A percentile compares a stretch with the other conserved stretches of the same genome.
These are phyloP conservation scores for Nemapogon koenigi DNA, from an alignment of 2,888 invertebrate species.

Conservation along the genomic window DNA sequence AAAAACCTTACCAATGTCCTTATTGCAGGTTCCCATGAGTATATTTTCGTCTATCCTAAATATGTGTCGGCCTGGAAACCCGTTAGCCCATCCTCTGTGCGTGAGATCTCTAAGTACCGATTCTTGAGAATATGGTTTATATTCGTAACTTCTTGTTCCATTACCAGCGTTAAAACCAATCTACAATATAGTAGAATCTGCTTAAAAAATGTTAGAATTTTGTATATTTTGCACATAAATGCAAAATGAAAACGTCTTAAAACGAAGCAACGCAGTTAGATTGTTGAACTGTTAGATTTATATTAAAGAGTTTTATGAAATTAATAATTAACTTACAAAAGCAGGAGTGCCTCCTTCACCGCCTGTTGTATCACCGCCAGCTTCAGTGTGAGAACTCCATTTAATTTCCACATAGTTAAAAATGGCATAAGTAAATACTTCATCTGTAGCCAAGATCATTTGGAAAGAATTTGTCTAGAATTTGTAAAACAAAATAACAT, in stretches of 20 bases:
- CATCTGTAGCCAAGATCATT: slow-evolving; percentile 90
- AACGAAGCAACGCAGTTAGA: no score
- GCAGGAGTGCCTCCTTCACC: slow-evolving; percentile 90
- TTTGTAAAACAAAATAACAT: no score
- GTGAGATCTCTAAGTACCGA: slow-evolving; percentile 84
- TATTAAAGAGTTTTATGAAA: neutral
- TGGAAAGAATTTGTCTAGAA: slow-evolving; percentile 94
- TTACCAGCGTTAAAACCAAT: slow-evolving; percentile 97
- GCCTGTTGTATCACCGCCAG: slow-evolving; percentile 85
- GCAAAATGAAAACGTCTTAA: no score
- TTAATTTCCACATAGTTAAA: slow-evolving; percentile 92
- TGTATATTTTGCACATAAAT: neutral
- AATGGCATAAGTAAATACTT: slow-evolving; percentile 92
- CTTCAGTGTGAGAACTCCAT: slow-evolving; percentile 92
- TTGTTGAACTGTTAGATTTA: no score
- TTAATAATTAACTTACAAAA: slow-evolving; percentile 67
- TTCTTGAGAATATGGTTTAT: slow-evolving; percentile 88
- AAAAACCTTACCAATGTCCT: slow-evolving; percentile 75
- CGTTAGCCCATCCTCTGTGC: slow-evolving; percentile 86
- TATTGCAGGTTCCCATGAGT: slow-evolving; percentile 90
- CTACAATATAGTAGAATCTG: slow-evolving; percentile 41
- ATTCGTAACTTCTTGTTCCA: slow-evolving; percentile 88
- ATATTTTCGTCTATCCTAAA: slow-evolving; percentile 96
- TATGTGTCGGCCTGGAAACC: slow-evolving; percentile 88
- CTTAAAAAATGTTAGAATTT: neutral